These are phyloP conservation scores for Galaxias olidus DNA, from an alignment of 2,797 vertebrate genomes.

Conservation along the genomic window DNA sequence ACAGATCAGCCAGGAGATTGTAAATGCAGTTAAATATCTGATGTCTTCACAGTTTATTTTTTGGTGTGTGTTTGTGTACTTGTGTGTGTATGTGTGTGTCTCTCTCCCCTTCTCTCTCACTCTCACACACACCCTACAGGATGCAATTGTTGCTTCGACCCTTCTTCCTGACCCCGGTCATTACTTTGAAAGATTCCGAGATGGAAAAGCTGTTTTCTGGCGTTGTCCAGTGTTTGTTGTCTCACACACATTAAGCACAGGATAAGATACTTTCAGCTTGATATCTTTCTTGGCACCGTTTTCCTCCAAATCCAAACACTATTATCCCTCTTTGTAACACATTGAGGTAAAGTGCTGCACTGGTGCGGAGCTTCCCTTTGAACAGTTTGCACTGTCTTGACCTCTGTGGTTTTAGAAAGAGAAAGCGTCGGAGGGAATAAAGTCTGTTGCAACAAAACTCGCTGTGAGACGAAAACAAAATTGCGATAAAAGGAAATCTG, in stretches of 20 bases:
- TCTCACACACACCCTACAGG: slow-evolving; percentile 26
- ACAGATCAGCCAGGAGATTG: too few species aligned
- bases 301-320: slow-evolving; percentile 53
- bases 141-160: slow-evolving; percentile 66
- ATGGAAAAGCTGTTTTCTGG: slow-evolving; percentile 66
- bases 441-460: slow-evolving; percentile 30
- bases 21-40: too few species aligned
- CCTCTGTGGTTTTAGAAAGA: slow-evolving; percentile 64
- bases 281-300: slow-evolving; percentile 16
- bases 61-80: slow-evolving; percentile 10
- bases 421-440: slow-evolving; percentile 10
- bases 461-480: slow-evolving; percentile 18
- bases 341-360: slow-evolving; percentile 48
- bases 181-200: slow-evolving; percentile 52
- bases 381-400: slow-evolving; percentile 61
- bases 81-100: slow-evolving; percentile 10
- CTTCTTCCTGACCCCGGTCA: slow-evolving; percentile 67
- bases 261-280: too few species aligned
- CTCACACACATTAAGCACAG: slow-evolving; percentile 11
- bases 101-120: slow-evolving; percentile 20
- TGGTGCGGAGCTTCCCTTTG: slow-evolving; percentile 51
- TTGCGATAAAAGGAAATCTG: slow-evolving; percentile 26
- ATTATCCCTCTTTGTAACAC: slow-evolving; percentile 70
- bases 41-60: too few species aligned
- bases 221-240: slow-evolving; percentile 51